Evolutionary conservation across 2,888 invertebrate species (phyloP).

Genomic region (Ochropleura plecta): DNA sequence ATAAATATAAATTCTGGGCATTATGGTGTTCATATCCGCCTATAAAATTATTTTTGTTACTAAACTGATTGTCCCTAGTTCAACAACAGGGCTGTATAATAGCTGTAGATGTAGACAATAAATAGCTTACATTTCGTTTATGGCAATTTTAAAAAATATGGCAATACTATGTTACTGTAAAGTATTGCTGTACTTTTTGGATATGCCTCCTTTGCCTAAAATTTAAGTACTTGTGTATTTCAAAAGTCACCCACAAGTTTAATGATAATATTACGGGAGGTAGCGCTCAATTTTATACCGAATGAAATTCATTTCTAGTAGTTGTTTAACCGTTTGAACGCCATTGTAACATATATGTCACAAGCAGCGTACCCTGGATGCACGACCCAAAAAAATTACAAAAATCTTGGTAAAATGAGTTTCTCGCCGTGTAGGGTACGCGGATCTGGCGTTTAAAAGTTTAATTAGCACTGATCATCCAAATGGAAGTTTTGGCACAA

Average conservation of each 20-base stretch:
- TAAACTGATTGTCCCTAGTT: slow-evolving; percentile 65
- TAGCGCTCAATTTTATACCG: neutral
- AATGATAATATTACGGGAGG: neutral
- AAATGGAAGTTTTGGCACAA: neutral
- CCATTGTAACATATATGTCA: too few species aligned
- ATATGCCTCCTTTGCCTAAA: slow-evolving; percentile 31
- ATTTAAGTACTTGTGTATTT: slow-evolving; percentile 33
- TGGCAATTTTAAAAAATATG: slow-evolving; percentile 31
- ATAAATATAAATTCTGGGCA: slow-evolving; percentile 65
- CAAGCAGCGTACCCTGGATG: too few species aligned
- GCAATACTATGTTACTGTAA: slow-evolving; percentile 37
- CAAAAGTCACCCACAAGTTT: slow-evolving; percentile 24
- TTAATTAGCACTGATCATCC: neutral
- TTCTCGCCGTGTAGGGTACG: too few species aligned
- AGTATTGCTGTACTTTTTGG: slow-evolving; percentile 27
- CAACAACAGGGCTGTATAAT: slow-evolving; percentile 62
- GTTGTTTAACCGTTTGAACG: too few species aligned
- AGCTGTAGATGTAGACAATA: slow-evolving; percentile 70
- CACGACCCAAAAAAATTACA: too few species aligned
- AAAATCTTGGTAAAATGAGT: too few species aligned
- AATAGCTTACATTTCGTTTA: slow-evolving; percentile 62
- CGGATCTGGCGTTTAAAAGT: too few species aligned
- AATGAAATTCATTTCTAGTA: neutral
- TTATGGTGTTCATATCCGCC: slow-evolving; percentile 79
- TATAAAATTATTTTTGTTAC: slow-evolving; percentile 79